Evolutionary conservation across 2,888 invertebrate species (phyloP).

Genomic region (Liodrosophila aerea): DNA sequence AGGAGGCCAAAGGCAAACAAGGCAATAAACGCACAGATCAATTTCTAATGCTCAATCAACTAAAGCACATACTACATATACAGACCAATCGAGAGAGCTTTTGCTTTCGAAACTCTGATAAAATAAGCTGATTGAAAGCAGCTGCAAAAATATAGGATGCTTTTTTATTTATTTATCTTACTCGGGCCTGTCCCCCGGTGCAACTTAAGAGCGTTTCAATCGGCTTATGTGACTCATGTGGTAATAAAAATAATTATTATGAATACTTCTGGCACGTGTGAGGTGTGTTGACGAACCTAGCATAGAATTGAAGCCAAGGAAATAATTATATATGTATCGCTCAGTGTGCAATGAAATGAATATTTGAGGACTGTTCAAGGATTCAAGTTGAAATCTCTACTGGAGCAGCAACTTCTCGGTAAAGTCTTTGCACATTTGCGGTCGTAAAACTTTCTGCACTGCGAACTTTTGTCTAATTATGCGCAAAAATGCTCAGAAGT

Average conservation of each 20-base stretch:
- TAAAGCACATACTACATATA: slow-evolving; percentile 22
- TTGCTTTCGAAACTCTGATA: slow-evolving; percentile 40
- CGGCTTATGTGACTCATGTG: slow-evolving; percentile 30
- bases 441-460: slow-evolving; percentile 44
- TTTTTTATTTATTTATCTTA: background rate
- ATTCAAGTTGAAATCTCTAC: slow-evolving; percentile 23
- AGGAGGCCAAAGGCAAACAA: slow-evolving; percentile 44
- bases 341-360: too few species aligned
- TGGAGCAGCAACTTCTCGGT: slow-evolving; percentile 22
- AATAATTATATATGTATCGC: too few species aligned
- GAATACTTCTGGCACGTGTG: slow-evolving; percentile 20
- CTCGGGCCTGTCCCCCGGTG: background rate
- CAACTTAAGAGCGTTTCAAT: slow-evolving; percentile 18
- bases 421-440: slow-evolving; percentile 58
- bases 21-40: slow-evolving; percentile 71
- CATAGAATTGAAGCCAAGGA: too few species aligned
- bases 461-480: slow-evolving; percentile 71
- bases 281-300: too few species aligned
- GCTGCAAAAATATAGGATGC: slow-evolving; percentile 37
- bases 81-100: slow-evolving; percentile 3
- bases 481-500: slow-evolving; percentile 68
- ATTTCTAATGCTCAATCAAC: slow-evolving; percentile 74
- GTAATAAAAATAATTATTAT: slow-evolving; percentile 51
- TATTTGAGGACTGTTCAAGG: background rate
- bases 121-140: slow-evolving; percentile 50